Evolutionary conservation across 2,888 invertebrate species (phyloP).

Genomic region (Drosophila sordidula): DNA sequence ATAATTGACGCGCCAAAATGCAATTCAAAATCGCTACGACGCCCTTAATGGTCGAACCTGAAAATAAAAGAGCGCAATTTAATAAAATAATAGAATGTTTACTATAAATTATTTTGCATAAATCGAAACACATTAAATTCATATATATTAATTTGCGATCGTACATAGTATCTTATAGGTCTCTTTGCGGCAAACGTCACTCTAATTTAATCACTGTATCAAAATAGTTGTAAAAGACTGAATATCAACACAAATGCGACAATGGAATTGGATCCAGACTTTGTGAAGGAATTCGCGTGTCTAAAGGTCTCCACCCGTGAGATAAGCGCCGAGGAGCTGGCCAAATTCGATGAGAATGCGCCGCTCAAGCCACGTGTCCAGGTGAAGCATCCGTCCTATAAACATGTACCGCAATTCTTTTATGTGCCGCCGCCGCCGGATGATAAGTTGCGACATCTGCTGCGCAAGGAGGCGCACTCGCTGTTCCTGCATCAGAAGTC

Average conservation of each 20-base stretch:
- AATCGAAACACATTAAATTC: no score
- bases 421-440: slow-evolving; percentile 91
- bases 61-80: slow-evolving; percentile 40
- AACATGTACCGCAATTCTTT: slow-evolving; percentile 91
- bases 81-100: background rate
- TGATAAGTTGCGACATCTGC: slow-evolving; percentile 91
- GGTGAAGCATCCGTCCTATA: slow-evolving; percentile 82
- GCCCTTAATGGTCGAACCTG: slow-evolving; percentile 93
- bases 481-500: slow-evolving; percentile 94
- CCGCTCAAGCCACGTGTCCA: slow-evolving; percentile 34
- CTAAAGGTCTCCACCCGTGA: slow-evolving; percentile 55
- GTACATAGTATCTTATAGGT: background rate
- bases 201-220: background rate
- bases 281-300: slow-evolving; percentile 72
- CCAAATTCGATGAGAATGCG: slow-evolving; percentile 45
- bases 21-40: slow-evolving; percentile 94
- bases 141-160: no score
- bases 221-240: background rate
- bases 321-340: slow-evolving; percentile 62
- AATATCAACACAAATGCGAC: background rate
- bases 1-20: slow-evolving; percentile 93
- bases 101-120: no score
- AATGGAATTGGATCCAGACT: slow-evolving; percentile 82
- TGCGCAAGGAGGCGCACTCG: slow-evolving; percentile 95
- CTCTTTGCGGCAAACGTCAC: background rate